Evolutionary conservation across 2,797 vertebrate species (phyloP), one percentile per base, ranked within the genome.

Genomic region (Novumbra hubbsi): DNA sequence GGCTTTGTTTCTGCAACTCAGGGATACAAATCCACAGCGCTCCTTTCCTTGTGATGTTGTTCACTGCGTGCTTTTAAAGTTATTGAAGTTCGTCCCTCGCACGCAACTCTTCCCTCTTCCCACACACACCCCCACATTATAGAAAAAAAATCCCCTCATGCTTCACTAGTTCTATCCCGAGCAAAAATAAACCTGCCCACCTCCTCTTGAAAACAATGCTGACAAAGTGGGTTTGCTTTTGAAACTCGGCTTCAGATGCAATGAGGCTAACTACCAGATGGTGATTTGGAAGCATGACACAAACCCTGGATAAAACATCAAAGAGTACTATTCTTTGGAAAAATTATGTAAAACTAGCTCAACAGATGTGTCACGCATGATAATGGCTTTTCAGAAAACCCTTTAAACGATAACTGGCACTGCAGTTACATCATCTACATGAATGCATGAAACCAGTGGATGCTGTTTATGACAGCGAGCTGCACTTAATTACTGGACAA

Each of bases 11-110:
- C 75, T 79, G 84, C 83, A 87, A 76, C 87, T 90, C 78, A 0
- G 88, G 85, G 32, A 83, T 90, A 89, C 88, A 88, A 87, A 91
- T 88, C 89, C 83, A 74, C 76, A 84, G 87, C 89, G 83, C 87
- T 84, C 86, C 89, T 86, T 86, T 84, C 76, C 78, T 75, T 88
- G 82, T 88, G 84, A 90, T 85, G 86, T 86, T 82, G 80, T 73
- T 84, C 82, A 75, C 73, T 78, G 76, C 82, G 74, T 79, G 68
- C 76, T 86, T 79, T 80, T 82, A 73, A 67, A 82, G 80, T 84
- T 81, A 77, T 72, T 84, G 72, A 83, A 78, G 70, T 65, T 52
- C 17, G 41, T 45, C 41, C 41, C 41, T 45, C 5, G 41, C 64
- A 81, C 41, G 41, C 41, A 48, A 67, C 63, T 68, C 65, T 32